A percentile compares a stretch with the other conserved stretches of the same genome.
These are phyloP conservation scores for Orestias chungarensis DNA, from an alignment of 2,797 vertebrate genomes.

Conservation along the genomic window DNA sequence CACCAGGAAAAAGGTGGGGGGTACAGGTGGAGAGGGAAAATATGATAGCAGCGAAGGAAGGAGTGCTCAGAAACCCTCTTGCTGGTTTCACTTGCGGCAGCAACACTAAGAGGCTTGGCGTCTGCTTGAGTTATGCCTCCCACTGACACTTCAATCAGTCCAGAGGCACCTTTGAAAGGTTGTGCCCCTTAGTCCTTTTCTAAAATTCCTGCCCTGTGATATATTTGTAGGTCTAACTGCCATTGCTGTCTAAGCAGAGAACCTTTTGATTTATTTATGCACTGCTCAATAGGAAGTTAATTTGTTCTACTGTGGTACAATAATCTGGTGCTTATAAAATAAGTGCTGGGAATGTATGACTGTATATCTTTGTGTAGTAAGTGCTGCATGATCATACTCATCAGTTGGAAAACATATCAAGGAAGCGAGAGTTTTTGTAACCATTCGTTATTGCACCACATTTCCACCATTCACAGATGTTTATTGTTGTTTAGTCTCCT, in stretches of 20 bases:
- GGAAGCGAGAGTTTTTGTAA: conserved; percentile 37
- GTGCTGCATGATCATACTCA: conserved; percentile 49
- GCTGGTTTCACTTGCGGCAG: conserved; percentile 63
- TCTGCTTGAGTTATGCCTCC: conserved; percentile 60
- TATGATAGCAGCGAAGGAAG: conserved; percentile 32
- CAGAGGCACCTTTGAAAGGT: conserved; percentile 49
- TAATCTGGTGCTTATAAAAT: conserved; percentile 23
- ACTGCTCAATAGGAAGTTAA: conserved; percentile 13
- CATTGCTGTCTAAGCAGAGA: conserved; percentile 20
- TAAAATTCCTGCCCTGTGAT: conserved; percentile 40
- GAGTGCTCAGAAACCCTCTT: conserved; percentile 54
- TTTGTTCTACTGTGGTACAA: conserved; percentile 18
- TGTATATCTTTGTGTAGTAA: conserved; percentile 20
- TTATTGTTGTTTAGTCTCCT: conserved; percentile 24
- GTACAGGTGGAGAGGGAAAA: conserved; percentile 25
- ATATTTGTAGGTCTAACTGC: conserved; percentile 31
- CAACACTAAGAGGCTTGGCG: conserved; percentile 48
- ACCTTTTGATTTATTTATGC: conserved; percentile 28
- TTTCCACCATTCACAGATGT: conserved; percentile 29
- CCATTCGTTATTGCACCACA: conserved; percentile 40
- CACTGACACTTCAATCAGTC: conserved; percentile 73
- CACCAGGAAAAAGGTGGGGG: conserved; percentile 35
- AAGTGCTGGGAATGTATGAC: conserved; percentile 29
- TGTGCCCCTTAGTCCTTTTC: conserved; percentile 27
- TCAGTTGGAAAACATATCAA: conserved; percentile 41